phyloP scores from a whole-genome alignment of 64 coral and sea anemone genomes.

The Montipora foliosa region DNA sequence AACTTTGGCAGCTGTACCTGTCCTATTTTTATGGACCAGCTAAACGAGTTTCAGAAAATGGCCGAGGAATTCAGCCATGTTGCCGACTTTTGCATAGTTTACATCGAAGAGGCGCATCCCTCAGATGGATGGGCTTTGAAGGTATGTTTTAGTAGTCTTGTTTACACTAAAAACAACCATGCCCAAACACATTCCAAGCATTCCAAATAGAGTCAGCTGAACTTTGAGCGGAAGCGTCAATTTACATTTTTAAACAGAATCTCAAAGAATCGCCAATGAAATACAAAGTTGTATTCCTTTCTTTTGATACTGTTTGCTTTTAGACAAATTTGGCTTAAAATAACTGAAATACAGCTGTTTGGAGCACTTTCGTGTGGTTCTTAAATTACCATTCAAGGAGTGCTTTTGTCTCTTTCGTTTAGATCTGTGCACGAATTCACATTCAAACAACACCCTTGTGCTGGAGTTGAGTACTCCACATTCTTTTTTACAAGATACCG shows the following conservation, averaged over 20 bases:
- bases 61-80: slow-evolving; percentile 75
- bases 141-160: slow-evolving; percentile 37
- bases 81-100: slow-evolving; percentile 86
- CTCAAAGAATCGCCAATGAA: neutral
- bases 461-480: neutral
- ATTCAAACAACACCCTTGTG: neutral
- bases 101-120: slow-evolving; percentile 91
- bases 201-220: neutral
- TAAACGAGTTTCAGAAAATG: slow-evolving; percentile 66
- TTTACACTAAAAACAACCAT: neutral
- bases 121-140: slow-evolving; percentile 91
- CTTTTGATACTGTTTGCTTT: no score
- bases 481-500: no score
- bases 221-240: neutral
- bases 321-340: neutral
- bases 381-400: neutral
- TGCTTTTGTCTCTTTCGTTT: neutral
- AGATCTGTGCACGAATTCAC: neutral
- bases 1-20: slow-evolving; percentile 92
- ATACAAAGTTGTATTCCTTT: neutral
- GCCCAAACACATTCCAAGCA: neutral
- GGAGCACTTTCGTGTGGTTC: neutral
- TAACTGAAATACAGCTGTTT: neutral
- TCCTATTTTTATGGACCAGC: slow-evolving; percentile 74
- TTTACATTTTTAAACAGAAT: neutral